Evolutionary conservation across 2,113 vertebrate genomes (phyloP).

Genomic region (Megaptera novaeangliae): DNA sequence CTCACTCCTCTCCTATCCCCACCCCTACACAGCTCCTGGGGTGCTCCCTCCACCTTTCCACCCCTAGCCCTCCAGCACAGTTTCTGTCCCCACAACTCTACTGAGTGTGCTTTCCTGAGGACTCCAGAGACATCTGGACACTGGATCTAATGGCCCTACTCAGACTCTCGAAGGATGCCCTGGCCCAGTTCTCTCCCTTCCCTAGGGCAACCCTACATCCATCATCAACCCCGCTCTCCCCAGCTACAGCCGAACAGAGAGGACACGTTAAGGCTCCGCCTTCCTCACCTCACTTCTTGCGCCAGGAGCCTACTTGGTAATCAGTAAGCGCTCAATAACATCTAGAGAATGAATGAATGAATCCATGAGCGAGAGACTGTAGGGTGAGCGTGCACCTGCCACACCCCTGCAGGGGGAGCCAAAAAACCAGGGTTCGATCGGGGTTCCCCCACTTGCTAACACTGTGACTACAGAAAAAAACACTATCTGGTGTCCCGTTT

Average conservation of each 20-base stretch:
- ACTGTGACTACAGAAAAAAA: neutral
- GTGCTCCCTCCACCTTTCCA: neutral
- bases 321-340: neutral
- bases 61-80: neutral
- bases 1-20: neutral
- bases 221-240: neutral
- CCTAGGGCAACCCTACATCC: neutral
- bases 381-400: too few species aligned
- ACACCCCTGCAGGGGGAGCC: neutral
- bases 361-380: neutral
- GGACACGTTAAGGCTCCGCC: accelerated
- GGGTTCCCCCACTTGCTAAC: neutral
- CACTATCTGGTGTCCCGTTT: neutral
- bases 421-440: neutral
- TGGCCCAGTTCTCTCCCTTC: neutral
- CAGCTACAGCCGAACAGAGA: neutral
- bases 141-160: neutral
- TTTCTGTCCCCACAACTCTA: neutral
- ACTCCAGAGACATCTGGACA: neutral
- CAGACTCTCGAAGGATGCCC: neutral
- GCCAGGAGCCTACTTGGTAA: accelerated
- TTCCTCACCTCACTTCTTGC: too few species aligned
- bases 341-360: neutral
- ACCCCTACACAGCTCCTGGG: accelerated
- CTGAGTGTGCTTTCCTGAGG: too few species aligned